These are phyloP conservation scores for Hyles lineata DNA, from an alignment of 2,888 invertebrate species.

Conservation along the genomic window DNA sequence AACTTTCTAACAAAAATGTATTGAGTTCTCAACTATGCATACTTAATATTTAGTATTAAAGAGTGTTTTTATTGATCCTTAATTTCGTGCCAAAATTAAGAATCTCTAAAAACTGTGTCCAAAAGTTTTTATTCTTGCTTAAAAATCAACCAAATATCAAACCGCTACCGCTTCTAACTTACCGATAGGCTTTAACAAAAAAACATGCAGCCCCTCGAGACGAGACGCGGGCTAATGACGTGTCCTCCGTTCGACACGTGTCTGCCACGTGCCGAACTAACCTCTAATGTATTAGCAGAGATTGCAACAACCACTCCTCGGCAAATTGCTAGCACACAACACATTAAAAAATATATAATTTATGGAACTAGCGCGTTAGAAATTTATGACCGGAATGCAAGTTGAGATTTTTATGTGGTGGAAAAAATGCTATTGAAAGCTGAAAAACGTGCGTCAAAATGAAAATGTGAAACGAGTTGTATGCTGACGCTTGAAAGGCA, in stretches of 20 bases:
- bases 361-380: neutral
- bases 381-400: neutral
- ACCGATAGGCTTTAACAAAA: conserved; percentile 43
- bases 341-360: conserved; percentile 21
- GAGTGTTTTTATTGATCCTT: too few relatives aligned
- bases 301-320: conserved; percentile 43
- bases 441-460: too few relatives aligned
- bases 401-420: too few relatives aligned
- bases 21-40: too few relatives aligned
- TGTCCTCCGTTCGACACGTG: conserved; percentile 74
- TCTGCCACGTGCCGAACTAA: conserved; percentile 70
- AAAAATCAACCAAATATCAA: neutral
- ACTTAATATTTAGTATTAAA: too few relatives aligned
- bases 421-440: too few relatives aligned
- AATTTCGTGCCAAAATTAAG: too few relatives aligned
- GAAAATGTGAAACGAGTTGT: too few relatives aligned
- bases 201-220: conserved; percentile 64
- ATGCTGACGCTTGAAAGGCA: too few relatives aligned
- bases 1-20: too few relatives aligned
- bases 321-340: conserved; percentile 34
- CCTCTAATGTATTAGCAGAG: conserved; percentile 58
- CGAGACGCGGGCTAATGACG: conserved; percentile 76
- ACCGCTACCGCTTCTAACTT: neutral
- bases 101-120: too few relatives aligned
- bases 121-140: too few relatives aligned